phyloP scores from a whole-genome alignment of 2,888 invertebrate genomes.

The Galerucella pusilla region DNA sequence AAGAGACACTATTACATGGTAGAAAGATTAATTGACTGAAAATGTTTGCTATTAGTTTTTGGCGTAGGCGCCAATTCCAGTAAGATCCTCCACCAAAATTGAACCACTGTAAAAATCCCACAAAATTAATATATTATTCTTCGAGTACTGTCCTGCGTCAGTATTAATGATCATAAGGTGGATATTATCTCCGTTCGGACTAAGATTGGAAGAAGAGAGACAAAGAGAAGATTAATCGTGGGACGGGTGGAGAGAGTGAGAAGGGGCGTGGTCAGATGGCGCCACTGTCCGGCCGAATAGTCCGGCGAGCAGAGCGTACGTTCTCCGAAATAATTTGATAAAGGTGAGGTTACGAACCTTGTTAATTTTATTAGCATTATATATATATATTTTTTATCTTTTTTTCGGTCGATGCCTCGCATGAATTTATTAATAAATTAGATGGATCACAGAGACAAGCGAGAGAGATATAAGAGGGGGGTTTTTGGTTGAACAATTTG shows the following conservation, averaged over 20 bases:
- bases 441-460: neutral
- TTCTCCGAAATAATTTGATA: slow-evolving; percentile 45
- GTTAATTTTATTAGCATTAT: slow-evolving; percentile 37
- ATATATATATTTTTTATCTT: neutral
- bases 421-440: neutral
- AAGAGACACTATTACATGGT: too few species aligned
- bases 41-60: neutral
- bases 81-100: neutral
- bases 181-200: slow-evolving; percentile 29
- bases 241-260: slow-evolving; percentile 43
- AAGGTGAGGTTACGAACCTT: slow-evolving; percentile 42
- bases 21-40: too few species aligned
- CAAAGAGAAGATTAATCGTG: slow-evolving; percentile 37
- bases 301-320: slow-evolving; percentile 34
- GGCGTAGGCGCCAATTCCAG: neutral
- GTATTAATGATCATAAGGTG: slow-evolving; percentile 40
- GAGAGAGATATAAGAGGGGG: too few species aligned
- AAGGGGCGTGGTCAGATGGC: slow-evolving; percentile 59
- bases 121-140: neutral
- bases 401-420: slow-evolving; percentile 2
- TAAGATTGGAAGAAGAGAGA: slow-evolving; percentile 37
- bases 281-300: slow-evolving; percentile 51
- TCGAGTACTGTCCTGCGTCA: slow-evolving; percentile 21
- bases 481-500: too few species aligned
- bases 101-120: too few species aligned